Evolutionary conservation across 2,888 invertebrate genomes (phyloP).

Genomic region (Thyatira batis): DNA sequence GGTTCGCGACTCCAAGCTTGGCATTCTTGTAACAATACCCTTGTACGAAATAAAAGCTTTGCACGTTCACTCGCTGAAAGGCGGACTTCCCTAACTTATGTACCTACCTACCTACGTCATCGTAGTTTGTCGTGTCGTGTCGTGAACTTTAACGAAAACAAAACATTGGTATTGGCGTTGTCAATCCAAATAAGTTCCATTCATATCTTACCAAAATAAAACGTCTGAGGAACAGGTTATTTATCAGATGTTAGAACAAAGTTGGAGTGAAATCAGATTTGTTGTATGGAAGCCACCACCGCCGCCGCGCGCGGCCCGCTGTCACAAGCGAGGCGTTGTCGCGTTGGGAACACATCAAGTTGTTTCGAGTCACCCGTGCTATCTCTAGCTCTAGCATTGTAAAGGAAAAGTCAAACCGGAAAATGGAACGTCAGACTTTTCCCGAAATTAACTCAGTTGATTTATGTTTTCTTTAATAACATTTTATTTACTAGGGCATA

Average conservation of each 20-base stretch:
- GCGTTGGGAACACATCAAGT: conserved; percentile 36
- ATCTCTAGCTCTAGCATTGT: conserved; percentile 33
- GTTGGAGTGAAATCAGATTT: conserved; percentile 44
- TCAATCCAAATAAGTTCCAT: conserved; percentile 20
- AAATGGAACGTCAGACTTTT: conserved; percentile 22
- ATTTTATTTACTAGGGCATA: not conserved
- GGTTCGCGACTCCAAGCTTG: conserved; percentile 61
- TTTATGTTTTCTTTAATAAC: conserved; percentile 3
- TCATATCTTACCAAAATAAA: conserved; percentile 20
- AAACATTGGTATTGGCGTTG: conserved; percentile 33
- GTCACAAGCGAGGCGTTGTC: conserved; percentile 18
- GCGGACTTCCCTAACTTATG: conserved; percentile 60
- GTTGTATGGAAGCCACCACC: conserved; percentile 33
- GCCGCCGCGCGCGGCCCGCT: too few relatives aligned
- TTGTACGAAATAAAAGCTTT: conserved; percentile 75
- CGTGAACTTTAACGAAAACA: conserved; percentile 50
- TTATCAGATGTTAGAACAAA: conserved; percentile 39
- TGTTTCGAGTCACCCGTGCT: conserved; percentile 35
- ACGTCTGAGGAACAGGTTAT: conserved; percentile 22
- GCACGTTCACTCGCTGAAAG: conserved; percentile 73
- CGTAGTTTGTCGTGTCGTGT: conserved; percentile 51
- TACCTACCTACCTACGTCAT: conserved; percentile 38
- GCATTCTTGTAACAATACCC: conserved; percentile 73
- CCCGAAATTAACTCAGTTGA: conserved; percentile 6
- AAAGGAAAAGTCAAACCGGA: conserved; percentile 27